Evolutionary conservation across 2,888 invertebrate genomes (phyloP).

Genomic region (Clanis bilineata): DNA sequence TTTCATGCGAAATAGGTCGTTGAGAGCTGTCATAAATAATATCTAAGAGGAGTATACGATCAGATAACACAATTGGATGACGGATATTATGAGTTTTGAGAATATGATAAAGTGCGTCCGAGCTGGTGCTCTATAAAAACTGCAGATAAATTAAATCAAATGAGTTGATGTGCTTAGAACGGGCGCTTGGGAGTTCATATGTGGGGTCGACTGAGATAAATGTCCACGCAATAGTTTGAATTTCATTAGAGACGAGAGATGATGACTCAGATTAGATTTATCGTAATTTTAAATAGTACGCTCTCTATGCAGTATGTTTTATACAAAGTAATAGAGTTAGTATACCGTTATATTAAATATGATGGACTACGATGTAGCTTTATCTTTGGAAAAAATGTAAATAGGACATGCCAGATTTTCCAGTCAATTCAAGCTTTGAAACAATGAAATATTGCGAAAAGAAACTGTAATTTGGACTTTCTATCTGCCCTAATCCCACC

Average conservation of each 20-base stretch:
- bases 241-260: neutral
- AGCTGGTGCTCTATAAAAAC: neutral
- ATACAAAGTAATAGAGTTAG: neutral
- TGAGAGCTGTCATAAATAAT: slow-evolving; percentile 10
- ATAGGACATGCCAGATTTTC: no score
- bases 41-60: neutral
- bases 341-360: neutral
- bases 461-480: no score
- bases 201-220: slow-evolving; percentile 26
- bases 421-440: no score
- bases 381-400: no score
- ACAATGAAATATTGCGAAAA: no score
- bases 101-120: slow-evolving; percentile 14
- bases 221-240: slow-evolving; percentile 11
- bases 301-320: neutral
- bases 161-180: neutral
- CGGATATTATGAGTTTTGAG: slow-evolving; percentile 14
- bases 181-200: neutral
- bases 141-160: slow-evolving; percentile 14
- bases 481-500: no score
- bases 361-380: neutral
- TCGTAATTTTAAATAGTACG: neutral
- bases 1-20: slow-evolving; percentile 3
- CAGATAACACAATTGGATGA: slow-evolving; percentile 13
- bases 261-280: neutral